Percentiles rank a stretch among this genome's conserved stretches.
Evolutionary conservation across 2,888 invertebrate species (phyloP).

Genomic region (Plagodis dolabraria): DNA sequence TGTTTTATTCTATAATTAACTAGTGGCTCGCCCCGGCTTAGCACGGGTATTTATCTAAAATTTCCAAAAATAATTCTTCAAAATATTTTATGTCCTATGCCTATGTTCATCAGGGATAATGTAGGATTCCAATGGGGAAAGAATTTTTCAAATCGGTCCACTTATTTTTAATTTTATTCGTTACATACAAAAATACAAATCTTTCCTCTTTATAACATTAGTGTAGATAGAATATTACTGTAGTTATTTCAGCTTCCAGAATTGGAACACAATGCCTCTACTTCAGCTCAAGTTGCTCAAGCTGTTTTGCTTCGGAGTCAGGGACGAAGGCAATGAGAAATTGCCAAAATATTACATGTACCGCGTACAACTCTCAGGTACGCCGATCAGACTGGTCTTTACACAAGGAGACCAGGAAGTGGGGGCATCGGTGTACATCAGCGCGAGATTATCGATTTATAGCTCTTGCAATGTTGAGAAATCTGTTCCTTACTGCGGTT

Average conservation of each 20-base stretch:
- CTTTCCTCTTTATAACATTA: too few species aligned
- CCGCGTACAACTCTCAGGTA: neutral
- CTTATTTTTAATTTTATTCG: too few species aligned
- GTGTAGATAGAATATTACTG: too few species aligned
- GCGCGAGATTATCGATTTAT: neutral
- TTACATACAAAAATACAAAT: too few species aligned
- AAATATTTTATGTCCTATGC: too few species aligned
- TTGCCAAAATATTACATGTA: neutral
- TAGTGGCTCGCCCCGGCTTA: too few species aligned
- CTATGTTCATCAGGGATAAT: too few species aligned
- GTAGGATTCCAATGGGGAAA: too few species aligned
- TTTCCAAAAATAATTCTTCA: too few species aligned
- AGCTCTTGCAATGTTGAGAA: neutral
- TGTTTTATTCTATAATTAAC: neutral
- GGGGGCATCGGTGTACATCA: neutral
- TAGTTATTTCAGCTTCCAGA: neutral
- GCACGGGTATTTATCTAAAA: too few species aligned
- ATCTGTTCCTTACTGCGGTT: neutral
- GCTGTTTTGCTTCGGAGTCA: neutral
- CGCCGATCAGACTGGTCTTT: neutral
- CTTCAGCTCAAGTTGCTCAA: neutral
- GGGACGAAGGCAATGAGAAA: neutral
- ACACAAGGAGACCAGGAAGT: neutral
- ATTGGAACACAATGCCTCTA: neutral
- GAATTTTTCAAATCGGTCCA: too few species aligned